Percentiles rank a stretch among this genome's conserved stretches.
phyloP scores from a whole-genome alignment of 1,140 invertebrate species.

The Megalonaias nervosa region DNA sequence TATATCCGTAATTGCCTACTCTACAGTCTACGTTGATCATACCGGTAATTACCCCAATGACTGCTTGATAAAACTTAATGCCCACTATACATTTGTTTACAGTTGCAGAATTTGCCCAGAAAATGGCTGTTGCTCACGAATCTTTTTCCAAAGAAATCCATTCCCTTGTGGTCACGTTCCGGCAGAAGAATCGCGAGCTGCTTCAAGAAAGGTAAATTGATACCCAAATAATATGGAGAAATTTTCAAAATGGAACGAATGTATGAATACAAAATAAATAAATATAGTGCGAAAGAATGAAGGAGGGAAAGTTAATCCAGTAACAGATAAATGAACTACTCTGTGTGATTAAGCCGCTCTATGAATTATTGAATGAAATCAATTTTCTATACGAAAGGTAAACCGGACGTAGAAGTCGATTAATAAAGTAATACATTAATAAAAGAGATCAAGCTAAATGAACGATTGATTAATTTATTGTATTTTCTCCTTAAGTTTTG shows the following conservation, averaged over 20 bases:
- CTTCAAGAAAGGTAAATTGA: constrained; percentile 87
- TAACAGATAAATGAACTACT: too few species aligned
- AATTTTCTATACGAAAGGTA: not conserved
- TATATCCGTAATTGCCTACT: too few species aligned
- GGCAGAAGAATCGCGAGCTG: constrained; percentile 88
- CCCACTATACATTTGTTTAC: constrained; percentile 57
- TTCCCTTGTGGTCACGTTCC: constrained; percentile 88
- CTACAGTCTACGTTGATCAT: too few species aligned
- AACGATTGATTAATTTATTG: too few species aligned
- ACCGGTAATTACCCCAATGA: too few species aligned
- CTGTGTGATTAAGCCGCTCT: not conserved
- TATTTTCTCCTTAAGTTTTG: too few species aligned
- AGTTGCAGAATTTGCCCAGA: constrained; percentile 96
- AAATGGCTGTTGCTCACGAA: constrained; percentile 92
- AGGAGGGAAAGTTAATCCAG: not conserved
- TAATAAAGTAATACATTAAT: not conserved
- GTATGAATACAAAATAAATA: not conserved
- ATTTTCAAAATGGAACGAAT: too few species aligned
- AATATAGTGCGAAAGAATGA: not conserved
- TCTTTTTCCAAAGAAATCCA: constrained; percentile 93
- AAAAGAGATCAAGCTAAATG: too few species aligned
- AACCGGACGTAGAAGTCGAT: not conserved
- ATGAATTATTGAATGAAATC: not conserved
- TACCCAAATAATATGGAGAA: not conserved
- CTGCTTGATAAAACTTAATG: too few species aligned